A percentile compares a stretch with the other conserved stretches of the same genome.
These are phyloP conservation scores for Drosophila tropicalis DNA, from an alignment of 1,140 invertebrate genomes.

Conservation along the genomic window DNA sequence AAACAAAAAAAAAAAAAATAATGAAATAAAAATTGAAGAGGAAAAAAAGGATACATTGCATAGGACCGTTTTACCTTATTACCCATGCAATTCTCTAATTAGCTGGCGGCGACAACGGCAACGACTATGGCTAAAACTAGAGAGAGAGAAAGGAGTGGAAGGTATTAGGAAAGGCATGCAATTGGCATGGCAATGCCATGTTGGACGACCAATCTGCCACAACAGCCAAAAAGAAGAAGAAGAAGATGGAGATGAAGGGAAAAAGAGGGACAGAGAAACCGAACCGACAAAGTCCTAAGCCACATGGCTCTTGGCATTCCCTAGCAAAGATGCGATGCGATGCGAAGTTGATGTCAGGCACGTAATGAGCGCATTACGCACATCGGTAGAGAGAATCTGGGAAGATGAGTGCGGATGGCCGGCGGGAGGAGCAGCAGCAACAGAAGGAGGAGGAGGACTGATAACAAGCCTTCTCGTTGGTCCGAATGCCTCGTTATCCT, in stretches of 20 bases:
- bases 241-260: constrained; percentile 11
- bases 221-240: constrained; percentile 42
- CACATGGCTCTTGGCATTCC: constrained; percentile 51
- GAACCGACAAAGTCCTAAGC: constrained; percentile 30
- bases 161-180: constrained; percentile 67
- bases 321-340: constrained; percentile 20
- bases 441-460: constrained; percentile 21
- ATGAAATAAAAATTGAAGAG: constrained; percentile 11
- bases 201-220: constrained; percentile 46
- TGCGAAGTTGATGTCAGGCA: constrained; percentile 67
- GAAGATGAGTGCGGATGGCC: neutral
- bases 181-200: constrained; percentile 74
- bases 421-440: neutral
- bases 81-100: constrained; percentile 70
- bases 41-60: constrained; percentile 40
- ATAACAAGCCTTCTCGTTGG: constrained; percentile 57
- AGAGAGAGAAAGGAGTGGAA: constrained; percentile 28
- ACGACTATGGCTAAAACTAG: neutral
- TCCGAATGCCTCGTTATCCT: constrained; percentile 70
- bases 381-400: constrained; percentile 28
- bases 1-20: neutral
- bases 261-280: neutral
- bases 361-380: constrained; percentile 80
- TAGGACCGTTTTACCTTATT: constrained; percentile 62
- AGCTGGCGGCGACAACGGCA: constrained; percentile 37